Evolutionary conservation across 2,888 invertebrate genomes (phyloP), one percentile per base, ranked within the genome.

Genomic region (Glyphotaelius pellucidus): DNA sequence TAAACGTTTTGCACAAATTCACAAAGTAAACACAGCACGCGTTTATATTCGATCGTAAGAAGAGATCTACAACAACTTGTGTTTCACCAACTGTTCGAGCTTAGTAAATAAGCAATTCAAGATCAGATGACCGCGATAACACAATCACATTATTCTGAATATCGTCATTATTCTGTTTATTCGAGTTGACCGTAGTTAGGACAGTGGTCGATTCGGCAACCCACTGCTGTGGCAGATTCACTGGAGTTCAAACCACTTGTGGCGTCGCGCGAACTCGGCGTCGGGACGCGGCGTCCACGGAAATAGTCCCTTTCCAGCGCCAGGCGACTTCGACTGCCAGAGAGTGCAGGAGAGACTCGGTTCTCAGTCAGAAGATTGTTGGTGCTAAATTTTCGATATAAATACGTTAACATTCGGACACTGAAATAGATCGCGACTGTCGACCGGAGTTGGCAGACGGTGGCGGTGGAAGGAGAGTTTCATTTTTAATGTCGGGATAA

Each of bases 161-260:
- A 67, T 67, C 67, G 25, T 19, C 7, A 19, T 67, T 67, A 67
- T 67, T 19, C 9, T 9, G 67, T 67, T 25, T 67, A 25, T 67
- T 67, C 67, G 25, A 67, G 67, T 67, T 67, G 67, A 67, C 25
- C 25, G 67, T 25, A 67, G 52, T 19, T 67, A 25, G 67, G 67
- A n/a, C 67, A 25, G 25, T 67, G 9, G 67, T 67, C 7, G 67
- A n/a, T 67, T 67, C 67, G 25, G 9, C 67, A 25, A 67, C 67
- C n/a, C 9, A 67, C 67, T 25, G 67, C 47, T 42, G 52, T 30
- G 90, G 80, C 85, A 87, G 87, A 42, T 91, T 85, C 67, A 47
- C 87, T 86, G 42, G 87, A 42, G 90, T 35, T 80, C 85, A 81
- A 90, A 92, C 92, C 92, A 92, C 92, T 92, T 92, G 92, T 91